phyloP scores from a whole-genome alignment of 2,797 vertebrate species.

The Eulemur coronatus region DNA sequence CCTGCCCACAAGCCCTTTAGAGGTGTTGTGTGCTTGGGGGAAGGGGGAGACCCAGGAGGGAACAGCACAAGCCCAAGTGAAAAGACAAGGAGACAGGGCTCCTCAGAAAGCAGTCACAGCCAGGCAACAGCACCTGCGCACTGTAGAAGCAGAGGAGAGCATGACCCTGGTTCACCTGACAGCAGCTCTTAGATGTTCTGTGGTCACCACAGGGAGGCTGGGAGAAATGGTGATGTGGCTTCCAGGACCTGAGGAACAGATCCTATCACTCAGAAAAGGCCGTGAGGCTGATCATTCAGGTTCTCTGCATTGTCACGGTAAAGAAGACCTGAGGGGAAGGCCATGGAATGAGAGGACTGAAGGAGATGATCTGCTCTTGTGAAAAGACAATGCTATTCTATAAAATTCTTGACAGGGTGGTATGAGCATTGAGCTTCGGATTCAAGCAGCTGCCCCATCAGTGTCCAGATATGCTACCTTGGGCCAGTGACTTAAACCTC shows the following conservation, averaged over 20 bases:
- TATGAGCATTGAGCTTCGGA: background rate
- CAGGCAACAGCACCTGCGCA: background rate
- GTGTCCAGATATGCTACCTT: background rate
- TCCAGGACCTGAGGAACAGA: background rate
- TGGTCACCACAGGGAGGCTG: background rate
- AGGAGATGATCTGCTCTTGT: background rate
- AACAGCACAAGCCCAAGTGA: background rate
- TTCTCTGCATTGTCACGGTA: background rate
- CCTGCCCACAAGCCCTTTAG: background rate
- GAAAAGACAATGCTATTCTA: background rate
- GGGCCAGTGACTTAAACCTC: background rate
- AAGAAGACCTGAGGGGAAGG: background rate
- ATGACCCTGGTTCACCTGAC: background rate
- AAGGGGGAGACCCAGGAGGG: too few species aligned
- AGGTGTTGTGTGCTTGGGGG: background rate
- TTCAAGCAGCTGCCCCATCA: background rate
- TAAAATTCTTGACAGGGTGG: background rate
- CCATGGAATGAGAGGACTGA: background rate
- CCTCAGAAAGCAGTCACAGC: background rate
- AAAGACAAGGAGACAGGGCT: background rate
- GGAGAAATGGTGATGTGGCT: background rate
- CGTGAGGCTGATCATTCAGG: rapidly evolving
- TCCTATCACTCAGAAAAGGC: background rate
- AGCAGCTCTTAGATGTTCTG: background rate
- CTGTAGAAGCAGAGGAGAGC: background rate